Conservation (phyloP, 2,797 vertebrate genomes). For the Ptychobarbus kaznakovi region DNA sequence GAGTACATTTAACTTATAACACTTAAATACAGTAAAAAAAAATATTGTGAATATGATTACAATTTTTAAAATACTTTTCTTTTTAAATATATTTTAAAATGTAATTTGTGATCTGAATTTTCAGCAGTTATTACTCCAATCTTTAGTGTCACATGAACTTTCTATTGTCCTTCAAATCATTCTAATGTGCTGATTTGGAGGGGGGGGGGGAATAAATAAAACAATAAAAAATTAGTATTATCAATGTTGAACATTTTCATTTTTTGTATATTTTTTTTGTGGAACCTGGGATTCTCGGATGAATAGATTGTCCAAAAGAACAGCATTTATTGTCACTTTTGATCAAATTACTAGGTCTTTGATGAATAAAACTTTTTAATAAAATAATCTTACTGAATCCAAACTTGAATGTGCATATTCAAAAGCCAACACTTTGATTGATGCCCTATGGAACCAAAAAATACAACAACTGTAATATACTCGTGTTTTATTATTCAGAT, state of each 20-base stretch:
- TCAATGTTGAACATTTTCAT: neutral
- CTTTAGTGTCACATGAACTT: neutral
- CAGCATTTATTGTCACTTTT: neutral
- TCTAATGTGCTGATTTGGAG: neutral
- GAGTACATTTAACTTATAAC: neutral
- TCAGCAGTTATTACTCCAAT: neutral
- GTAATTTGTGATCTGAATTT: neutral
- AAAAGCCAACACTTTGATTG: neutral
- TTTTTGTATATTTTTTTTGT: neutral
- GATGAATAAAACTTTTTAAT: neutral
- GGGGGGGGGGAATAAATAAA: no score
- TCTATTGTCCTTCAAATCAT: neutral
- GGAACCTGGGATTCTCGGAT: neutral
- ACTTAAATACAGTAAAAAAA: neutral
- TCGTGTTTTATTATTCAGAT: neutral
- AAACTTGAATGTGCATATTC: neutral
- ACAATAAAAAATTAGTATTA: no score
- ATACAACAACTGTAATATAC: neutral
- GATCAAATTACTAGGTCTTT: neutral
- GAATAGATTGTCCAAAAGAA: neutral
- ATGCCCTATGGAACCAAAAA: neutral
- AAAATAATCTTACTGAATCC: neutral
- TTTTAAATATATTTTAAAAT: neutral
- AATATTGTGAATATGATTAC: neutral
- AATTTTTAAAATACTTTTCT: neutral